These are phyloP conservation scores for Columba janthina DNA, from an alignment of 2,113 vertebrate species.

Conservation along the genomic window DNA sequence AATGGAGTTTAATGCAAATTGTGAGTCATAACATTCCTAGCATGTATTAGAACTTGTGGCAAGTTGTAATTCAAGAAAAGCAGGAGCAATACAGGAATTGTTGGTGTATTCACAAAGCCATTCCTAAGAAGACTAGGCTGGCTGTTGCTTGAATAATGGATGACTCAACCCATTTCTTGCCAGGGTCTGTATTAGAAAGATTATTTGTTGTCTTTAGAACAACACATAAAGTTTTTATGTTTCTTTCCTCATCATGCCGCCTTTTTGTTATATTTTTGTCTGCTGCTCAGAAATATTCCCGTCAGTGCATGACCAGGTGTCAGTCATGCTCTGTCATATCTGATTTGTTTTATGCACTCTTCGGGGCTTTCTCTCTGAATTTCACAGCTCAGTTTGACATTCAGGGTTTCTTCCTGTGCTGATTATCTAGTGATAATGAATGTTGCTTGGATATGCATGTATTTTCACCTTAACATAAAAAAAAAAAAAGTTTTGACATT, in stretches of 20 bases:
- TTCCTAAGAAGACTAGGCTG: background rate
- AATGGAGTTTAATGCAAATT: background rate
- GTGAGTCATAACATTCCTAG: background rate
- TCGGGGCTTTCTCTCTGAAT: background rate
- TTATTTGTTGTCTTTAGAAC: background rate
- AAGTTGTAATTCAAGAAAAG: background rate
- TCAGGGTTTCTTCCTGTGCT: constrained; percentile 7
- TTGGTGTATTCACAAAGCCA: background rate
- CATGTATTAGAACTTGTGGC: background rate
- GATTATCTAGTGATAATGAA: constrained; percentile 18
- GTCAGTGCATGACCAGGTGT: background rate
- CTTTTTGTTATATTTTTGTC: background rate
- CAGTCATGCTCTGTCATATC: background rate
- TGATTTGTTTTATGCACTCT: background rate
- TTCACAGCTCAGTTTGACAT: constrained; percentile 12
- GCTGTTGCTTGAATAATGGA: background rate
- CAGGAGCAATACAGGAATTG: background rate
- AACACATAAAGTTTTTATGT: background rate
- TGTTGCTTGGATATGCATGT: background rate
- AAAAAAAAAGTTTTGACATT: constrained; percentile 34
- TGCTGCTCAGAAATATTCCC: background rate
- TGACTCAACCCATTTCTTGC: background rate
- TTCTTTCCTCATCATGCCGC: background rate
- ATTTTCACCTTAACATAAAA: constrained; percentile 19
- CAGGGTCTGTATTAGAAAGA: background rate